Evolutionary conservation across 1,140 invertebrate species (phyloP), one percentile per base, ranked within the genome.

Genomic region (Helicoverpa zea): DNA sequence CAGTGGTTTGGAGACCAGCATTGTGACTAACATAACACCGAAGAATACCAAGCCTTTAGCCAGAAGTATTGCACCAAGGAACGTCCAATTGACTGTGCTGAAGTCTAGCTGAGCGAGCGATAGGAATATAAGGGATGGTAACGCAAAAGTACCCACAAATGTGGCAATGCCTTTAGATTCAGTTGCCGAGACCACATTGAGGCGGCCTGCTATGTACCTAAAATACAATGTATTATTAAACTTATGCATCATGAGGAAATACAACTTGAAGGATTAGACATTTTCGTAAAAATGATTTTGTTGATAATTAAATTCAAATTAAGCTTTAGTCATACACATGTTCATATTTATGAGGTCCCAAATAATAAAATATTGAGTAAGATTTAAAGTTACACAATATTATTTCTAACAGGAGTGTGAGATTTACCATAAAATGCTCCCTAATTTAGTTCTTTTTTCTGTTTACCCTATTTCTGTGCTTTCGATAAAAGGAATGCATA

Each of bases 151-250:
- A 29, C 98, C 98, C 0, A 99, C 98, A 96, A 99, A 99, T 68
- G 97, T 98, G 63, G 98, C 98, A 59, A 99, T 96, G 3, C 99
- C 98, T 94, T 98, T 98, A n/a, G 97, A 97, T 95, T 99, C 98
- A 16, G 96, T 96, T 90, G 97, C 96, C 74, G 97, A 97, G 2
- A 99, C 98, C 35, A 99, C 91, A 87, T 98, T 97, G 58, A 98
- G 96, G 78, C 98, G 96, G 9, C 98, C 98, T 79, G 98, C 98
- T 14, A 98, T 92, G 93, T 99, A 99, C 16, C 98, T 99, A 86
- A 81, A 96, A 94, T 93, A 86, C 35, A 35, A 81, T 11, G 35
- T 23, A 64, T 43, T 59, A 59, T 59, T 9, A 23, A 59, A 35
- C 35, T 2, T 35, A 35, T 35, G 35, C 3, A 35, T 35, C 35